phyloP scores from a whole-genome alignment of 1,140 invertebrate species.

The Heliconius hewitsoni region DNA sequence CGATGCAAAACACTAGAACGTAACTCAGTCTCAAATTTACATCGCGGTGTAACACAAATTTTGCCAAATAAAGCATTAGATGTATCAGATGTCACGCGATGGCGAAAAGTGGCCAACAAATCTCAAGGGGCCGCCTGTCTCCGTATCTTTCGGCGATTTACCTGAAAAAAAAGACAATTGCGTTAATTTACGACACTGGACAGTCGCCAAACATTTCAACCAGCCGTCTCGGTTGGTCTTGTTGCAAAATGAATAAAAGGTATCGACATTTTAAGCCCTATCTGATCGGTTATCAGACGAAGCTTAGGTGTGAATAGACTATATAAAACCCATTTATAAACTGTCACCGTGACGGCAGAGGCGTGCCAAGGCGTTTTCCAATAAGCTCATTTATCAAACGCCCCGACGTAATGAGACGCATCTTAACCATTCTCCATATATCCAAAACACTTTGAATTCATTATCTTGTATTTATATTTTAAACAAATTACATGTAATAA shows the following conservation, averaged over 20 bases:
- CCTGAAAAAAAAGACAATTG: slow-evolving; percentile 78
- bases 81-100: slow-evolving; percentile 46
- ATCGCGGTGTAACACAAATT: slow-evolving; percentile 33
- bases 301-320: slow-evolving; percentile 74
- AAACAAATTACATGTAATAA: neutral
- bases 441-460: slow-evolving; percentile 65
- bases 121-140: slow-evolving; percentile 48
- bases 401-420: slow-evolving; percentile 72
- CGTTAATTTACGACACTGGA: slow-evolving; percentile 78
- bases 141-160: slow-evolving; percentile 75
- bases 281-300: slow-evolving; percentile 70
- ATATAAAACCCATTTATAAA: slow-evolving; percentile 77
- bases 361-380: slow-evolving; percentile 76
- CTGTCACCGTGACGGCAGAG: slow-evolving; percentile 71
- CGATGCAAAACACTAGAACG: slow-evolving; percentile 17
- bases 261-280: slow-evolving; percentile 57
- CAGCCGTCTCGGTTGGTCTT: slow-evolving; percentile 71
- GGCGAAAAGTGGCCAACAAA: slow-evolving; percentile 45
- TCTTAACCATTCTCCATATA: slow-evolving; percentile 58
- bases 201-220: slow-evolving; percentile 74
- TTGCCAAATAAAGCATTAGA: slow-evolving; percentile 43
- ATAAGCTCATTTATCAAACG: slow-evolving; percentile 76
- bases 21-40: slow-evolving; percentile 23
- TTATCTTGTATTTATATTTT: slow-evolving; percentile 46
- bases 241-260: slow-evolving; percentile 48